Percentiles rank a stretch among this genome's conserved stretches.
phyloP scores from a whole-genome alignment of 92 coral and sea anemone species.

The Anthopleura xanthogrammica region DNA sequence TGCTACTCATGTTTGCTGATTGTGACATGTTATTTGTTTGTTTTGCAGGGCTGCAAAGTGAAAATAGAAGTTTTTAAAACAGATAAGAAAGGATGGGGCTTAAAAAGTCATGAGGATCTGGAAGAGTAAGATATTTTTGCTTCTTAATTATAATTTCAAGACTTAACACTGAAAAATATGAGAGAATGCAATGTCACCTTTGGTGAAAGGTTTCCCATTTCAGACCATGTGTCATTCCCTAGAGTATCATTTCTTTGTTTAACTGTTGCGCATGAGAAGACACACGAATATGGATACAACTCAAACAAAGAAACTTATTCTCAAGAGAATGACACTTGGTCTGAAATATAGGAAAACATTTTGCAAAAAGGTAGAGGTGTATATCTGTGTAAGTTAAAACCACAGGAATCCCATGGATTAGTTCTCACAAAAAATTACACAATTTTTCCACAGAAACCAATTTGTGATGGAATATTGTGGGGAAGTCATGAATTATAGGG shows the following conservation, averaged over 20 bases:
- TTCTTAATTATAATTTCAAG: background rate
- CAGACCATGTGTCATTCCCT: too few species aligned
- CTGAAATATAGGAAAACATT: too few species aligned
- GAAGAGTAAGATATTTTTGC: slow-evolving; percentile 63
- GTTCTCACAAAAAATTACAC: background rate
- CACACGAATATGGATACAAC: too few species aligned
- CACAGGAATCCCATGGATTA: background rate
- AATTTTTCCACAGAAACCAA: slow-evolving; percentile 58
- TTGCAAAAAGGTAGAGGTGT: too few species aligned
- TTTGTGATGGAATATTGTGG: slow-evolving; percentile 99
- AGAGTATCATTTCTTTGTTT: too few species aligned
- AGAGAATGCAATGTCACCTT: background rate
- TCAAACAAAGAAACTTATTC: too few species aligned
- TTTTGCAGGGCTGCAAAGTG: slow-evolving; percentile 82
- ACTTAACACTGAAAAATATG: background rate
- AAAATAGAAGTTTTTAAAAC: slow-evolving; percentile 92
- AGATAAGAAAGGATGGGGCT: slow-evolving; percentile 98
- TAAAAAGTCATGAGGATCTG: slow-evolving; percentile 77
- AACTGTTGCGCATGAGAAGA: too few species aligned
- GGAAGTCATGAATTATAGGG: slow-evolving; percentile 94
- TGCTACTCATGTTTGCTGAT: background rate
- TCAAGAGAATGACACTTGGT: too few species aligned
- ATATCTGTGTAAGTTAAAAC: too few species aligned
- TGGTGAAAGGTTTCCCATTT: too few species aligned
- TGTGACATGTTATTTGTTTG: background rate